Evolutionary conservation across 2,797 vertebrate species (phyloP), one percentile per base, ranked within the genome.

Genomic region (Xenentodon cancila): DNA sequence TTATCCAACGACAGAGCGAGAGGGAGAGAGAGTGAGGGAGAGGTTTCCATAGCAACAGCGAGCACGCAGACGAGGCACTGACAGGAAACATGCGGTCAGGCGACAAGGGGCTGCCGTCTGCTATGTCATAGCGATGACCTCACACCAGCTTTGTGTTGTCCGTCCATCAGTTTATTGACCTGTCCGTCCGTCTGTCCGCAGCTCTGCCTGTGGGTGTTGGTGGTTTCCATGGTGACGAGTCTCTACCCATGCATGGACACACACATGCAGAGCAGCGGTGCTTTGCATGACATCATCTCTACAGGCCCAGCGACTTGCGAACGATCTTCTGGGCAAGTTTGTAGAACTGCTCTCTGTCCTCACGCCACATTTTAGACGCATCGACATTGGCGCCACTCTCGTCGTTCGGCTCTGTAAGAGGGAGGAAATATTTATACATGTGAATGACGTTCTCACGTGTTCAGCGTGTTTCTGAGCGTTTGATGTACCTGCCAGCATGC

Each of bases 351-450:
- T 96, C 95, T 25, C 97, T 73, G 89, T 99, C 97, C 15, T 99
- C 97, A 0, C 97, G 92, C 97, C 97, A 99, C 97, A 99, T 98
- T 72, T 99, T 99, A 4, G 97, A 99, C 2, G 97, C 97, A 0
- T 98, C 97, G 0, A 99, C 97, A 0, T 99, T 99, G 0, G 97
- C 97, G 0, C 97, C 97, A 0, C 97, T 99, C 59, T 99, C 97
- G 22, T 99, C 97, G 0, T 99, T 99, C 0, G 97, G 97, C 81
- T 98, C 97, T 98, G 92, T 79, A 51, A 11, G 11, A 54, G 42
- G 2, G 47, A 43, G 16, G 25, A 27, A 16, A 17, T 5, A 30
- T 8, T 50, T 17, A 25, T 3, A 15, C 8, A 1, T 17, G 48
- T 17, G 20, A 48, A 22, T 22, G 46, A 0, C 3, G 25, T 25